Evolutionary conservation across 2,888 invertebrate genomes (phyloP), one percentile per base, ranked within the genome.

Genomic region (Brachypterus glaber): DNA sequence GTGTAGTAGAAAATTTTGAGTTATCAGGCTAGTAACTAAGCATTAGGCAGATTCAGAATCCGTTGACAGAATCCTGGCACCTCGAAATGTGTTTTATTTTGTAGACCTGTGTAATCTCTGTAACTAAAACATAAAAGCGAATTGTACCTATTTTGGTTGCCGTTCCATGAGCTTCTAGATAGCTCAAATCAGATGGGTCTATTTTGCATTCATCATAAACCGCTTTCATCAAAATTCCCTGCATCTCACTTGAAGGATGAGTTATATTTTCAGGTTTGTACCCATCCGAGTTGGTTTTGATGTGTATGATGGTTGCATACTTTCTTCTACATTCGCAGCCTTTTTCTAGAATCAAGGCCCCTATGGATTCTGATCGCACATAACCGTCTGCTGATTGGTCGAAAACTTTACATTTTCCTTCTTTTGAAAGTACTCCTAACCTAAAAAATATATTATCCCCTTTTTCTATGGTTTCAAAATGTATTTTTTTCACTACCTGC

Each of bases 401-500:
- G 59, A 97, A 96, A 30, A 86, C 82, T 56, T 88, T 88, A 64
- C 95, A 95, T 30, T 73, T 74, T 0, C 96, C 95, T 45, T 92
- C 85, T 0, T 74, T 68, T 1, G 91, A 84, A 2, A 96, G 63
- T 54, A 86, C 83, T 40, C 84, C 83, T 60, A 81, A 68, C 51
- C 79, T 59, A 41, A 11, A 48, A 44, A 92, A 87, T 37, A 93
- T 75, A 1, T 91, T 91, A 0, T 83, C 73, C 45, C 92, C 90
- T 55, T 89, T 89, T 46, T 80, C 77, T 0, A 86, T 88, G 48
- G 76, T 76, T 21, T 81, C n/a, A n/a, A n/a, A n/a, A n/a, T n/a
- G n/a, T n/a, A n/a, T n/a, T n/a, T n/a, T n/a, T n/a, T n/a, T n/a
- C n/a, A n/a, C n/a, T n/a, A n/a, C n/a, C n/a, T n/a, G n/a, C n/a